These are phyloP conservation scores for Himalopsyche phryganea DNA, from an alignment of 1,140 invertebrate species.

Conservation along the genomic window DNA sequence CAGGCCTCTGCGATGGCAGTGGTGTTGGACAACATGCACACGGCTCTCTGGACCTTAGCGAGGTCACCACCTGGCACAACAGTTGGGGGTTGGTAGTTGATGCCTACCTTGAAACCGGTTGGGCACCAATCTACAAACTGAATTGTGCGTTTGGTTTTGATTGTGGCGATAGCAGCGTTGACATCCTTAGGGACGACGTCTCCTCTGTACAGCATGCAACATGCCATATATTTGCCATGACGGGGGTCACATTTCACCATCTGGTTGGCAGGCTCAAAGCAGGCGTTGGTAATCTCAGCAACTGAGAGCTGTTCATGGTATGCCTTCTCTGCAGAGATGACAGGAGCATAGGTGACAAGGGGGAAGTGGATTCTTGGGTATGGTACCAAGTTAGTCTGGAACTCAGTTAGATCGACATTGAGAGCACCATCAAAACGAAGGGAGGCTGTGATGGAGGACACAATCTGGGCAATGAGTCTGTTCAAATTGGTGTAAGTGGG, in stretches of 20 bases:
- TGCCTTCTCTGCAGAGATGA: constrained; percentile 83
- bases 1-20: constrained; percentile 79
- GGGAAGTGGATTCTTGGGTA: constrained; percentile 83
- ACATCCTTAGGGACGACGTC: constrained; percentile 78
- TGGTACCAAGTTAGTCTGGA: constrained; percentile 85
- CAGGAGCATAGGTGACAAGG: constrained; percentile 79
- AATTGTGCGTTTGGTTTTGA: constrained; percentile 80
- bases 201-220: constrained; percentile 76
- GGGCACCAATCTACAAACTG: constrained; percentile 92
- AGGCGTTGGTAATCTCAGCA: constrained; percentile 86
- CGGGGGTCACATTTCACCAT: constrained; percentile 92
- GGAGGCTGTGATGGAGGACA: constrained; percentile 85
- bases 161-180: constrained; percentile 78
- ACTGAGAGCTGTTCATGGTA: constrained; percentile 79
- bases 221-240: constrained; percentile 88
- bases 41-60: constrained; percentile 68
- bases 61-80: constrained; percentile 82
- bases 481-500: constrained; percentile 80
- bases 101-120: constrained; percentile 81
- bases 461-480: constrained; percentile 79
- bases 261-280: constrained; percentile 85
- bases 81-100: constrained; percentile 78
- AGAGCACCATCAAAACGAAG: constrained; percentile 84
- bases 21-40: constrained; percentile 78
- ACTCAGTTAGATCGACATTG: constrained; percentile 86